Base-by-base conservation (phyloP, 1,140 invertebrate species). In the Drosophila setifemur region DNA sequence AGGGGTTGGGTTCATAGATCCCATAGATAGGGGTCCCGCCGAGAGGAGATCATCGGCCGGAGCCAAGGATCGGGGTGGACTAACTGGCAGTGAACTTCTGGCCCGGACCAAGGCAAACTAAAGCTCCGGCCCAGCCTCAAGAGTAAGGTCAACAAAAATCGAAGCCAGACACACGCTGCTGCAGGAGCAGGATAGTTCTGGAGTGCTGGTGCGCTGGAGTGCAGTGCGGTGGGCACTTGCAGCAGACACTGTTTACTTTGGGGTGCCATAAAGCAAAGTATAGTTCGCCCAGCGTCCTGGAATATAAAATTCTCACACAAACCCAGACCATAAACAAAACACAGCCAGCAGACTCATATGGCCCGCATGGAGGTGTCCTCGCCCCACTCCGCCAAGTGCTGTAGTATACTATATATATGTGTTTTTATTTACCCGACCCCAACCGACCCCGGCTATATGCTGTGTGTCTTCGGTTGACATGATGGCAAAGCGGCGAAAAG, bases 251-350 rank as follows among this genome's bases (percentile, higher is more conserved):
- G 57, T 79, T 49, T 81, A 68, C 79, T 61, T 86, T 86, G 79
- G 81, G 81, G 79, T 75, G 66, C 71, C 81, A 85, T 85, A 85
- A 85, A 85, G 79, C 81, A 85, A 85, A 85, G 81, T 86, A 85
- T 79, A 75, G 68, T 54, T 73, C 43, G 58, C 60, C 66, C 76
- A 71, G 40, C 40, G 52, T 40, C 42, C 58, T 48, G 42, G 21
- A 64, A 78, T 78, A 85, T 85, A 85, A 85, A 85, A 86, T 85
- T 71, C 63, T 78, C 39, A 16, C 29, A 70, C 79, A 57, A 48
- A 67, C 58, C 73, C 55, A 63, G 66, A 77, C 73, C 81, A 85
- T 85, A 85, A 85, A 85, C 79, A 85, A 86, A 86, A 68, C 70
- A 52, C 33, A 66, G 53, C 50, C 50, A 33, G 57, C 43, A 12